Evolutionary conservation across 2,113 vertebrate genomes (phyloP).

Genomic region (Aramus guarauna): DNA sequence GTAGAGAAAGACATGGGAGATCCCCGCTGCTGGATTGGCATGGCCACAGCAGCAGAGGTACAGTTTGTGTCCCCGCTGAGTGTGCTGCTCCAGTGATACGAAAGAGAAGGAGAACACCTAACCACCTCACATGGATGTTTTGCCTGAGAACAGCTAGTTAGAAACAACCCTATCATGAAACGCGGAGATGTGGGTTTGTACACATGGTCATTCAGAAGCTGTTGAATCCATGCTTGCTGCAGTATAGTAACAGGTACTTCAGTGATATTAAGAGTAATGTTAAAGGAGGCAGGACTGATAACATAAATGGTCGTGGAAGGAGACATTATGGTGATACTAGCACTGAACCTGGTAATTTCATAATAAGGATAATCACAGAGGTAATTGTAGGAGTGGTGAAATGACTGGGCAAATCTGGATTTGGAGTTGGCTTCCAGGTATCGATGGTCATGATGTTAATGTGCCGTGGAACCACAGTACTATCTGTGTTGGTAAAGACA

Average conservation of each 20-base stretch:
- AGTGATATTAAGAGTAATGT: background rate
- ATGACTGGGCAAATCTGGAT: background rate
- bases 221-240: background rate
- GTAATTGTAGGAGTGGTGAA: background rate
- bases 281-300: background rate
- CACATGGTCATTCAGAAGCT: background rate
- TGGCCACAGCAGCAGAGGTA: background rate
- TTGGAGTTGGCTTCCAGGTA: background rate
- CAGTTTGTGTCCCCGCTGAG: background rate
- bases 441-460: background rate
- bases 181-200: background rate
- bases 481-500: fast-evolving
- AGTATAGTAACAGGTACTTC: background rate
- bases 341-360: background rate
- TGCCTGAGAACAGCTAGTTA: background rate
- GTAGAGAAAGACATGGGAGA: background rate
- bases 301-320: background rate
- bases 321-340: background rate
- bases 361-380: background rate
- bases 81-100: background rate
- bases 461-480: background rate
- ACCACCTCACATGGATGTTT: background rate
- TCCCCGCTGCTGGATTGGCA: background rate
- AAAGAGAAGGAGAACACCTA: background rate
- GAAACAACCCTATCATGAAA: background rate